Base-by-base conservation (phyloP, 2,888 invertebrate genomes). In the Linnaemya tessellans region DNA sequence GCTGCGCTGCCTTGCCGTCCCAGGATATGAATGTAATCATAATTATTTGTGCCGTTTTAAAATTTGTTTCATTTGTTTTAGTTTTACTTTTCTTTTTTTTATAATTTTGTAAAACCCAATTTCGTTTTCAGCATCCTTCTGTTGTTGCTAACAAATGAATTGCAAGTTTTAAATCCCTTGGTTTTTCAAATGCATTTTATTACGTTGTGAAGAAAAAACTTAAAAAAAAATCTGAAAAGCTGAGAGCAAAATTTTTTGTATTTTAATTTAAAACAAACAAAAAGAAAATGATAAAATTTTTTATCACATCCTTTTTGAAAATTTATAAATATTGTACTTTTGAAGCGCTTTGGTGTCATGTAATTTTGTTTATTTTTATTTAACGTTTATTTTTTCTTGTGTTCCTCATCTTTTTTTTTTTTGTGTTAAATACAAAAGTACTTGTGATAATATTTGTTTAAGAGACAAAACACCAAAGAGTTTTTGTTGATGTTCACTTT, bases 311-410 rank as follows among this genome's bases (percentile, higher is more conserved):
- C 22, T 18, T 51, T 73, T 13, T 13, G 51, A 73, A 75, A 74
- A 84, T 79, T 81, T 70, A 70, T 84, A 51, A 70, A 81, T 85
- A 71, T 81, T 74, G 38, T 71, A 30, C 68, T 70, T 80, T 77
- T 73, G 73, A 11, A 74, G 30, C 62, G 51, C 60, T 85, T 81
- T 65, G 67, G 49, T 84, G 75, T 80, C 67, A 71, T 84, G 62
- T 73, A 84, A 80, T 80, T 82, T 75, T 82, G 75, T 85, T 81
- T 85, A 70, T 82, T 77, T 70, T 80, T 13, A 22, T 62, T 70
- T 30, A 38, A 18, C 18, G 9, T 51, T 58, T 70, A 35, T 30
- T 65, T 46, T 74, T 18, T 65, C 25, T 41, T 51, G 58, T 15
- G n/a, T 62, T n/a, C 5, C 30, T 30, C 30, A 35, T 38, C 1